Evolutionary conservation across 23 tunicate genomes (phyloP), one percentile per base, ranked within the genome.

Genomic region (Clavelina lepadiformis): DNA sequence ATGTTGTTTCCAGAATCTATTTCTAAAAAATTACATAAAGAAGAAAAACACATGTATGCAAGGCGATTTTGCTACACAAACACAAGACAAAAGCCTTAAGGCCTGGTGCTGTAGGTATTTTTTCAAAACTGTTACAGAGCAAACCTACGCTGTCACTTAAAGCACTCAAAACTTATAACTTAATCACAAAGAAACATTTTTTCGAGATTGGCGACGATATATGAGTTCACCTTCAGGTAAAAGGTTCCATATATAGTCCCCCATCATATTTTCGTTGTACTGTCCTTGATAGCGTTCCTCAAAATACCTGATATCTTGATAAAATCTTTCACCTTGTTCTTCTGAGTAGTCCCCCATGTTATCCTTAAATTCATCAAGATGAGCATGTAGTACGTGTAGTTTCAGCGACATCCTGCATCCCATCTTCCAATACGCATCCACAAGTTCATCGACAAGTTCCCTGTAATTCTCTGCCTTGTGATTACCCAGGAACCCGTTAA

Each of bases 351-450:
- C 36, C 22, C n/a, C n/a, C n/a, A n/a, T n/a, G n/a, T n/a, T n/a
- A n/a, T n/a, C n/a, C n/a, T n/a, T n/a, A n/a, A n/a, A 35, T 37
- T 63, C 51, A 63, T 63, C 69, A 63, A 63, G 24, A 63, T 63
- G 69, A 63, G 69, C 50, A 23, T 63, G 69, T 37, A 63, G 69
- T 35, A 63, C 69, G 23, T 35, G 69, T 35, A 63, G 27, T 37
- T 63, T 63, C 27, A 63, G 69, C 51, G 69, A 63, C 69, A 63
- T 63, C 57, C 72, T 66, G 72, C 72, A 66, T 23, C 72, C 56
- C 72, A 46, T 46, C 35, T 45, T 66, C 57, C 24, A 3, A 66
- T 66, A 66, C 24, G 72, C 72, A 45, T 66, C 45, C 72, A 66
- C 72, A 66, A 66, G 72, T 46, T 27, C 57, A 23, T 66, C 72